These are phyloP conservation scores for Germaria angustata DNA, from an alignment of 2,888 invertebrate species.

Conservation along the genomic window DNA sequence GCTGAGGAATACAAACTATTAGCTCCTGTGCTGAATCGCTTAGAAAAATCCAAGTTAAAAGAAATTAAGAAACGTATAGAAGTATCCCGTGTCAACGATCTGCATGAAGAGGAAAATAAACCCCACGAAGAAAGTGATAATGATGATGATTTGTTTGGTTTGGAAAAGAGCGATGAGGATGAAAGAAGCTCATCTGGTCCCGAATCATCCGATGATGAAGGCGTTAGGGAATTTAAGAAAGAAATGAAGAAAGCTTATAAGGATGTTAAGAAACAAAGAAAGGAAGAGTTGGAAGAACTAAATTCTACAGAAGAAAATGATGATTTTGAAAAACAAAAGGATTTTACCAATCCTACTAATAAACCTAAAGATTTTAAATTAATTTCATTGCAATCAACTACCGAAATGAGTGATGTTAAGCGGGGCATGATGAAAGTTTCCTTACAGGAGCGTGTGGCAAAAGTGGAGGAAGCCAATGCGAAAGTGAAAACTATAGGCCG, in stretches of 20 bases:
- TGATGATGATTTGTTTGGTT: slow-evolving; percentile 79
- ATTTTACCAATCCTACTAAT: not conserved
- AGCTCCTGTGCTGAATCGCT: slow-evolving; percentile 92
- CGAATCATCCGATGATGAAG: slow-evolving; percentile 86
- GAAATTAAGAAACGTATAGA: slow-evolving; percentile 82
- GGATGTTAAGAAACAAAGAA: slow-evolving; percentile 78
- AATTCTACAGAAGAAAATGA: slow-evolving; percentile 72
- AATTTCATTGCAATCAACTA: slow-evolving; percentile 67
- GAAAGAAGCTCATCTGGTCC: slow-evolving; percentile 81
- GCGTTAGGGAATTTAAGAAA: slow-evolving; percentile 89
- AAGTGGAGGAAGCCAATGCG: slow-evolving; percentile 80
- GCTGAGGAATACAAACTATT: slow-evolving; percentile 92
- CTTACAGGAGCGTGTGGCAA: slow-evolving; percentile 87
- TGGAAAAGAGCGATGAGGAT: slow-evolving; percentile 74
- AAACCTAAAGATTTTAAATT: slow-evolving; percentile 55
- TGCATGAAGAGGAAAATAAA: slow-evolving; percentile 78
- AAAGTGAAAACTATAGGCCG: slow-evolving; percentile 81
- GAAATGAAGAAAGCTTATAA: slow-evolving; percentile 87
- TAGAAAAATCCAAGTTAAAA: slow-evolving; percentile 86
- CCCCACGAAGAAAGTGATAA: slow-evolving; percentile 77
- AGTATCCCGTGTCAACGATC: slow-evolving; percentile 81
- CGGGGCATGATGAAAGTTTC: slow-evolving; percentile 75
- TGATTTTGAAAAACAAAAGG: slow-evolving; percentile 71
- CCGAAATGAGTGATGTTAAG: slow-evolving; percentile 84
- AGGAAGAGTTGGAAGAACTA: slow-evolving; percentile 74